Conservation (phyloP, 2,797 vertebrate genomes). For the Luscinia megarhynchos region DNA sequence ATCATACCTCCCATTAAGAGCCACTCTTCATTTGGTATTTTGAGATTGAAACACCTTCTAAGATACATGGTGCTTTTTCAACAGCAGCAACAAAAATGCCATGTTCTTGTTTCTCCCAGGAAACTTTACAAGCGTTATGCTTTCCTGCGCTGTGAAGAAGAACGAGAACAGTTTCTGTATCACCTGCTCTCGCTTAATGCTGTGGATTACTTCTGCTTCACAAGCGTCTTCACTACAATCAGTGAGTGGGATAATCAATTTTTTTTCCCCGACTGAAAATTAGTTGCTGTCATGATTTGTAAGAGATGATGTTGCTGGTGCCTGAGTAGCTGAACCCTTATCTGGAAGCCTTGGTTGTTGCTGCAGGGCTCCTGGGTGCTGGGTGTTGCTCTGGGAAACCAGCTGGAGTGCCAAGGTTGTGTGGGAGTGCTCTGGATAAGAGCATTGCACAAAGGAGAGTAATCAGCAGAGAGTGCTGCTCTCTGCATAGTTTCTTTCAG, state of each 20-base stretch:
- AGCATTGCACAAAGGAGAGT: neutral
- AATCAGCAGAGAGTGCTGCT: neutral
- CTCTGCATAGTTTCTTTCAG: neutral
- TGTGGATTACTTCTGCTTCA: constrained; percentile 99
- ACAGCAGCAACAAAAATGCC: neutral
- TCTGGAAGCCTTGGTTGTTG: neutral
- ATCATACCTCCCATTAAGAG: neutral
- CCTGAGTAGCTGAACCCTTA: neutral
- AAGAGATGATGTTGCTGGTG: neutral
- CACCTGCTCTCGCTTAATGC: constrained; percentile 97
- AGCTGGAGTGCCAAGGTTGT: neutral
- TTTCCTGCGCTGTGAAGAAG: constrained; percentile 96
- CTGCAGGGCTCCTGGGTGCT: neutral
- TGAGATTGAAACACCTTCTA: neutral
- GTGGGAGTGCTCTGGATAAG: neutral
- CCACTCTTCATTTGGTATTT: neutral
- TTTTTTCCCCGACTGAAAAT: neutral
- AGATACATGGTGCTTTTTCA: neutral
- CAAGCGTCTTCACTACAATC: constrained; percentile 95
- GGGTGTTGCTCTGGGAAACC: constrained; percentile 21
- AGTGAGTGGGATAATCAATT: constrained; percentile 80
- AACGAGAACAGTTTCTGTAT: constrained; percentile 96
- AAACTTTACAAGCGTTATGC: constrained; percentile 96
- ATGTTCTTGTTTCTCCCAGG: constrained; percentile 74
- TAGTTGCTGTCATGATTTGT: neutral